phyloP scores from a whole-genome alignment of 2,888 invertebrate species.

The Entomobrya multifasciata region DNA sequence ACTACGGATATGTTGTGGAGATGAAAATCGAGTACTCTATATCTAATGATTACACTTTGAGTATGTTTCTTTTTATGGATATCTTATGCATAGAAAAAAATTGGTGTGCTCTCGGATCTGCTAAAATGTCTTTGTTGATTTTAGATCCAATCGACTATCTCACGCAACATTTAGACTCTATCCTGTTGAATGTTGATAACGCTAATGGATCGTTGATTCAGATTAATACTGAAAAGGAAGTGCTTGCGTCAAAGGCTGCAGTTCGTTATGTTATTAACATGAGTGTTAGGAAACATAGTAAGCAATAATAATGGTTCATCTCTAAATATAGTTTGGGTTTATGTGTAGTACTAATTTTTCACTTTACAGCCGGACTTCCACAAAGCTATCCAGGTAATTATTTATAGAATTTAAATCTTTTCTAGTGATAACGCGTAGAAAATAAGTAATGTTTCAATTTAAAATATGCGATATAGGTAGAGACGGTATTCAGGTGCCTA shows the following conservation, averaged over 20 bases:
- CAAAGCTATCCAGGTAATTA: conserved; percentile 63
- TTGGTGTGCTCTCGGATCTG: too few relatives aligned
- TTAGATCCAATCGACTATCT: conserved; percentile 57
- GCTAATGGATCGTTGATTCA: conserved; percentile 72
- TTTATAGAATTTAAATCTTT: neutral
- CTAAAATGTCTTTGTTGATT: neutral
- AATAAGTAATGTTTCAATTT: neutral
- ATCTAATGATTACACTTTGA: conserved; percentile 45
- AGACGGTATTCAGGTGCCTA: conserved; percentile 29
- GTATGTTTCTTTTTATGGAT: conserved; percentile 2
- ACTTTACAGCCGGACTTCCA: conserved; percentile 33
- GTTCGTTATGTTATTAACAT: conserved; percentile 65
- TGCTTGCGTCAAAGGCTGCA: conserved; percentile 51
- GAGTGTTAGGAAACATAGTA: conserved; percentile 42
- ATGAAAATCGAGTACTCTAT: conserved; percentile 47
- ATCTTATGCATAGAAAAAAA: too few relatives aligned
- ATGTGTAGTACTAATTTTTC: neutral
- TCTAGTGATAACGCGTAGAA: neutral
- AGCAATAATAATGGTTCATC: neutral
- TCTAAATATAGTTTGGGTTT: neutral
- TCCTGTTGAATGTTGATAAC: conserved; percentile 75
- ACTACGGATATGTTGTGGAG: conserved; percentile 17
- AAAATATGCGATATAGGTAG: neutral
- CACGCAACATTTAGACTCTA: conserved; percentile 41
- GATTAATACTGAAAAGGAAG: conserved; percentile 72